Evolutionary conservation across 1,140 invertebrate genomes (phyloP), one percentile per base, ranked within the genome.

Genomic region (Pollicipes pollicipes): DNA sequence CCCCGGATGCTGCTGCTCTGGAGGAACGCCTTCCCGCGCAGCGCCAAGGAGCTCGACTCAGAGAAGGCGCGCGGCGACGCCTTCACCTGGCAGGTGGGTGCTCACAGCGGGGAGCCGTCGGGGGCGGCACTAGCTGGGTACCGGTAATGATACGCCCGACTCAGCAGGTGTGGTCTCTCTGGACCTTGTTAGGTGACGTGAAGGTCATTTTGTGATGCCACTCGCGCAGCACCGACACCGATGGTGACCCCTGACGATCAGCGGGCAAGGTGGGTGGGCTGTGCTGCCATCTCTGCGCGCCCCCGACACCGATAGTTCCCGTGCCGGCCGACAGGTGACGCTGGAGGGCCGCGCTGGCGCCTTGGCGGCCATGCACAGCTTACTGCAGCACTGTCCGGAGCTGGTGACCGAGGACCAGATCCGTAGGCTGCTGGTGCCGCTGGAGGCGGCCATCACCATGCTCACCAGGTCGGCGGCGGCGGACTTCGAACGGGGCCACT

Each of bases 61-160:
- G 96, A 99, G 81, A 98, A 97, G 78, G 90, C 92, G 0, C 84
- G 96, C 72, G 97, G 97, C 13, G 97, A 99, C 83, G 90, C 93
- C 0, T 98, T 98, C 79, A 99, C 96, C 64, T 99, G 97, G 97
- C 95, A 98, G 84, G 81, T 82, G 73, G 70, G 72, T 73, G 72
- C 35, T 29, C n/a, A n/a, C n/a, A n/a, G n/a, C n/a, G n/a, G n/a
- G n/a, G n/a, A n/a, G n/a, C n/a, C n/a, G 24, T 74, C 8, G 30
- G n/a, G 8, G 68, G 28, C 73, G 64, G 28, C 28, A 69, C 64
- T 26, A 30, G 63, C 24, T 16, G 27, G 16, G 16, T 27, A 68
- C 68, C 68, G 24, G n/a, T n/a, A n/a, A n/a, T n/a, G n/a, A n/a
- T n/a, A n/a, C n/a, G n/a, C n/a, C n/a, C n/a, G n/a, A n/a, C n/a